Evolutionary conservation across 1,140 invertebrate species (phyloP), one percentile per base, ranked within the genome.

Genomic region (Pemphigus obesinymphae): DNA sequence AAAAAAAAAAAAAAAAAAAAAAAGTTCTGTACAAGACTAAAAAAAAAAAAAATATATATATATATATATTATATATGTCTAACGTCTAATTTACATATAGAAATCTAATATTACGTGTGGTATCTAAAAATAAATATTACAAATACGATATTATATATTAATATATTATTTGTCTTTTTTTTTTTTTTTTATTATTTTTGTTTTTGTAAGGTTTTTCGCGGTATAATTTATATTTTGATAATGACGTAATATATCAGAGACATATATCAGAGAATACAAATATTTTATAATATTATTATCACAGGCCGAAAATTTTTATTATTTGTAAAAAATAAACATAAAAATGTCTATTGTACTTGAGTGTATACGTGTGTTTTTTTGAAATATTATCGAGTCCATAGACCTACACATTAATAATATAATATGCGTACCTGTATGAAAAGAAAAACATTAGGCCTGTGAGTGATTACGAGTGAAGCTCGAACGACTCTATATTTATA

Each of bases 111-210:
- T 63, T 80, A 80, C 55, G 37, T 45, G 76, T 80, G 53, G 76
- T 80, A 80, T 80, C 53, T 80, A 61, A 61, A 58, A 61, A 80
- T 80, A 80, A 61, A 63, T 58, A 78, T 78, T 55, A 78, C 73
- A 78, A 78, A 78, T 78, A 78, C 50, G n/a, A 58, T 55, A 45
- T 70, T 48, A 26, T 66, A 66, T 66, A 34, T 34, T 37, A 66
- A 66, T 50, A 55, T 26, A 55, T 45, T 45, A 45, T 45, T 45
- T 45, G 43, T 7, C 13, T 45, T 45, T 45, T 45, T 45, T 45
- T 45, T 26, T 3, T 29, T 61, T 29, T 4, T 29, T 31, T 15
- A 26, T 31, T 34, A 4, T 58, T 4, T 29, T 11, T 58, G 6
- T 58, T 63, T 34, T n/a, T n/a, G n/a, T 0, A 63, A 63, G 13